Base-by-base conservation (phyloP, 2,113 vertebrate genomes). In the Tautogolabrus adspersus region DNA sequence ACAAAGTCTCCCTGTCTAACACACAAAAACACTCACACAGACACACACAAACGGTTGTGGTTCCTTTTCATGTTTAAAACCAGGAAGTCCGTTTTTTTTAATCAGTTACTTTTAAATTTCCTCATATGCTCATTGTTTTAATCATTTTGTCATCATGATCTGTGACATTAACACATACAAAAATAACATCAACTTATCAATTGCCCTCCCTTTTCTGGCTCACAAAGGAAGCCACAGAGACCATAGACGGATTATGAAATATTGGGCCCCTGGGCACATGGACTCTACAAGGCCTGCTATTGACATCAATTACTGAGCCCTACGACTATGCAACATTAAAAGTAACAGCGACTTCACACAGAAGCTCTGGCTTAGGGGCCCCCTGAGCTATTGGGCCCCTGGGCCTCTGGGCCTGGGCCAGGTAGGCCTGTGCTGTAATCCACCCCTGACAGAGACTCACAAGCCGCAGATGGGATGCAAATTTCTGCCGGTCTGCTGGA, bases 91-190 rank as follows among this genome's bases (percentile, higher is more conserved):
- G 57, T 26, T 49, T 65, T 70, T 38, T 71, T 69, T 23, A 37
- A 75, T 60, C 42, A 58, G 71, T 88, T 71, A 70, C 40, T 67
- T 75, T 74, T 65, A 30, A 47, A 61, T 84, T 62, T 54, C 30
- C 30, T 34, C 44, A 73, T 47, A 64, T 2, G 63, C 65, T 57
- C 47, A 9, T 70, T 42, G 9, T 34, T 44, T 57, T 80, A 73
- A 59, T 87, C 70, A 60, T 81, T 80, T 76, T 71, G 52, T 49
- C 69, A 34, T 64, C 49, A 75, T 57, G 51, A 81, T 71, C 64
- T 75, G 69, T 87, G 78, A 83, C 73, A 84, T 87, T 87, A 87
- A 71, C 81, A 88, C 66, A 23, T 34, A 34, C 30, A 34, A 34
- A 34, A 34, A 16, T 72, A 47, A 66, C 57, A 76, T 16, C 44